Evolutionary conservation across 1,140 invertebrate species (phyloP), one percentile per base, ranked within the genome.

Genomic region (Trinorchestia longiramus): DNA sequence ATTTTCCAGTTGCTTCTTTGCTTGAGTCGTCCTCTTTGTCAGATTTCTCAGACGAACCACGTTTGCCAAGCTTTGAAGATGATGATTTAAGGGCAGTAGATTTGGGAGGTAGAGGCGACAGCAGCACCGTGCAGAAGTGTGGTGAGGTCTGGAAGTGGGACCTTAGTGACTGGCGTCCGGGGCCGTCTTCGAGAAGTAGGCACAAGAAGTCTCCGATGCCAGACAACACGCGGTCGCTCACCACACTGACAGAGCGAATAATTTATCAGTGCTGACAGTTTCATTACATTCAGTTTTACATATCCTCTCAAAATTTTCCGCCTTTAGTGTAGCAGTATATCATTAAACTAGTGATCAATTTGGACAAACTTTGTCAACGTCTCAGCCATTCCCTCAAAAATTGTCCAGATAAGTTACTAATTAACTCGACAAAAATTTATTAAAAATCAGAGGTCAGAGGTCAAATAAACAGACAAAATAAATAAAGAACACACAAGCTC

Each of bases 141-240:
- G 92, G 92, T 40, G 92, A 94, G 41, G 92, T 94, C 44, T 94
- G 92, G 92, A 94, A 94, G 44, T 94, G 92, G 36, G 92, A 94
- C 43, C 92, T 42, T 0, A 94, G 92, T 0, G 92, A 94, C 44
- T 94, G 92, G 4, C 92, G 92, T 42, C 92, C 92, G 4, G 44
- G 43, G 40, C 41, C 11, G 92, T 94, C 92, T 45, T 94, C 92
- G 11, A 94, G 92, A 4, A 94, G 92, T 23, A 43, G 92, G 44
- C 92, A 94, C 92, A 94, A 36, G 92, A 94, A 94, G 92, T 94
- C 92, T 3, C 92, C 92, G 43, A 94, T 47, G 44, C 92, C 92
- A 43, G 92, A 94, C 92, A 94, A 43, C 44, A 94, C 92, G 17
- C 92, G 92, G 44, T 94, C 92, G 44, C 92, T 94, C 92, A 94